Evolutionary conservation across 1,140 invertebrate genomes (phyloP), one percentile per base, ranked within the genome.

Genomic region (Orchesella cincta): DNA sequence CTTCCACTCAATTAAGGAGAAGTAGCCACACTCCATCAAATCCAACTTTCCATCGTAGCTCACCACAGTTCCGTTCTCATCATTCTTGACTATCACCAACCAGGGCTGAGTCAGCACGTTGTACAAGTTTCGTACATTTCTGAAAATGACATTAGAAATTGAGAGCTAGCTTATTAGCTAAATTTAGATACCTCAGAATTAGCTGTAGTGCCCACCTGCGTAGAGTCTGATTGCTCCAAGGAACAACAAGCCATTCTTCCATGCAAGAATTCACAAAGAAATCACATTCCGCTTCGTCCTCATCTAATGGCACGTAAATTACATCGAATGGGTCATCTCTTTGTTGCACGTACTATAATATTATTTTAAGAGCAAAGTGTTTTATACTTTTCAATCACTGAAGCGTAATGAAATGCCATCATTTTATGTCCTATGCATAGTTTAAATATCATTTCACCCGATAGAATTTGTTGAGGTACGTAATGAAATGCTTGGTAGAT

Each of bases 381-480:
- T n/a, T n/a, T n/a, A n/a, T n/a, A n/a, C n/a, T n/a, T n/a, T n/a
- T n/a, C n/a, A n/a, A n/a, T n/a, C n/a, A n/a, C n/a, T n/a, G n/a
- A n/a, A n/a, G n/a, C n/a, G n/a, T n/a, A n/a, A n/a, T n/a, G n/a
- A n/a, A n/a, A n/a, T n/a, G n/a, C n/a, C n/a, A n/a, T n/a, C n/a
- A n/a, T n/a, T n/a, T n/a, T n/a, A n/a, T 64, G 5, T 64, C 57
- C 20, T 64, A 28, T 71, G 67, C 23, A 23, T 23, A 26, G 14
- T 57, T 12, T 5, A 71, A 16, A 16, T 34, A n/a, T n/a, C n/a
- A n/a, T n/a, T 23, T 64, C 29, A 51, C 71, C 16, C 35, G 39
- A 39, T 73, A 73, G 23, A 73, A 51, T 46, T 73, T 73, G 71
- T 73, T 73, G 71, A 73, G 71, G 23, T 73, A 73, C 2, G 34